Evolutionary conservation across 2,888 invertebrate species (phyloP).

Genomic region (Synergus japonicus): DNA sequence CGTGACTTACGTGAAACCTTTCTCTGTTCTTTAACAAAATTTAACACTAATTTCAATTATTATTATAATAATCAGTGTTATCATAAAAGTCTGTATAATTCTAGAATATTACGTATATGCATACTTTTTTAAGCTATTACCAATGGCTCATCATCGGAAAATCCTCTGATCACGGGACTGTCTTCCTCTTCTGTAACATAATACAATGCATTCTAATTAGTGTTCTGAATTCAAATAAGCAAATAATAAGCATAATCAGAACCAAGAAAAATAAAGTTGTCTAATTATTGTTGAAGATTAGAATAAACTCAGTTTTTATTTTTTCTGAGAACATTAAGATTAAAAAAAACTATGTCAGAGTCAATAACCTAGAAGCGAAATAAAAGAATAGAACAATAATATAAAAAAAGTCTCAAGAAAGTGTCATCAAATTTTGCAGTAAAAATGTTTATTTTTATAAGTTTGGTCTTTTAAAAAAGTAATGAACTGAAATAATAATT

Average conservation of each 20-base stretch:
- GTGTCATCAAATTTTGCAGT: too few species aligned
- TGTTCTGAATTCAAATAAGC: not conserved
- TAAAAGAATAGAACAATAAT: too few species aligned
- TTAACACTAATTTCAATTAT: slow-evolving; percentile 17
- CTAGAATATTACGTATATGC: slow-evolving; percentile 40
- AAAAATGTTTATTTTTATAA: too few species aligned
- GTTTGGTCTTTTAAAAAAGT: too few species aligned
- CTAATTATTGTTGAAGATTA: not conserved
- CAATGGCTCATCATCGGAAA: slow-evolving; percentile 95
- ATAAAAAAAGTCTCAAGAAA: too few species aligned
- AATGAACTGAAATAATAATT: too few species aligned
- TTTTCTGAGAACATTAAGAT: too few species aligned
- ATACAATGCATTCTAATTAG: slow-evolving; percentile 34
- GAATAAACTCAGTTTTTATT: too few species aligned
- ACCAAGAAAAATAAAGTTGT: too few species aligned
- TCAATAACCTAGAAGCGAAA: too few species aligned
- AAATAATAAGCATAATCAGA: too few species aligned
- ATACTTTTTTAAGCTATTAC: slow-evolving; percentile 86
- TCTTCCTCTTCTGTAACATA: slow-evolving; percentile 86
- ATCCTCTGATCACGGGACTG: slow-evolving; percentile 92
- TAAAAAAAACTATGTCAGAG: too few species aligned
- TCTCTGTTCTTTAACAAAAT: slow-evolving; percentile 43
- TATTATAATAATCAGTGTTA: slow-evolving; percentile 42
- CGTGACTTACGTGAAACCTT: slow-evolving; percentile 54
- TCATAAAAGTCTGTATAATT: slow-evolving; percentile 45